These are phyloP conservation scores for Passer domesticus DNA, from an alignment of 2,113 vertebrate genomes.

Conservation along the genomic window DNA sequence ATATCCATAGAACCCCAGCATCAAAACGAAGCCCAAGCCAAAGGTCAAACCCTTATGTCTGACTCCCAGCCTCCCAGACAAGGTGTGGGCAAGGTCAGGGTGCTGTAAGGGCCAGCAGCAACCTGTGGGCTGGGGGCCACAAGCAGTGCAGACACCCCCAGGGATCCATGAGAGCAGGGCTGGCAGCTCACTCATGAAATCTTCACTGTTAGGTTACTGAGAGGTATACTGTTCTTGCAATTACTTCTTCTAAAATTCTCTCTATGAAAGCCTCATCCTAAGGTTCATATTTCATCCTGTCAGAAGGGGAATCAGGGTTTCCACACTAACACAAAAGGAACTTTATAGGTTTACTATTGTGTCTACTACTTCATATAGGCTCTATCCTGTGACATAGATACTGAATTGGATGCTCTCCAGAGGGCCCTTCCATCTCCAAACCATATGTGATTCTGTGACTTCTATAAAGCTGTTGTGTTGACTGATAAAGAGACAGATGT, in stretches of 20 bases:
- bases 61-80: background rate
- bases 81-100: background rate
- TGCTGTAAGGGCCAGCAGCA: background rate
- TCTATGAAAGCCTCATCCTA: background rate
- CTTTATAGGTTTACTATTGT: background rate
- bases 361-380: background rate
- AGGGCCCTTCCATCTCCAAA: background rate
- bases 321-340: background rate
- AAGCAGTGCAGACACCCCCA: fast-evolving
- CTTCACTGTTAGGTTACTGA: background rate
- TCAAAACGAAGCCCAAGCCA: background rate
- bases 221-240: background rate
- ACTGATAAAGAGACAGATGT: background rate
- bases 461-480: background rate
- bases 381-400: background rate
- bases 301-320: background rate
- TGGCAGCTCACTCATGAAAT: background rate
- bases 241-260: background rate
- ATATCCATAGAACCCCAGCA: background rate
- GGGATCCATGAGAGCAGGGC: background rate
- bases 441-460: background rate
- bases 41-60: background rate
- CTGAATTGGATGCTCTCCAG: background rate
- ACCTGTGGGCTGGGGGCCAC: fast-evolving
- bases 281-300: background rate